Evolutionary conservation across 2,797 vertebrate species (phyloP).

Genomic region (Odontamblyopus rebecca): DNA sequence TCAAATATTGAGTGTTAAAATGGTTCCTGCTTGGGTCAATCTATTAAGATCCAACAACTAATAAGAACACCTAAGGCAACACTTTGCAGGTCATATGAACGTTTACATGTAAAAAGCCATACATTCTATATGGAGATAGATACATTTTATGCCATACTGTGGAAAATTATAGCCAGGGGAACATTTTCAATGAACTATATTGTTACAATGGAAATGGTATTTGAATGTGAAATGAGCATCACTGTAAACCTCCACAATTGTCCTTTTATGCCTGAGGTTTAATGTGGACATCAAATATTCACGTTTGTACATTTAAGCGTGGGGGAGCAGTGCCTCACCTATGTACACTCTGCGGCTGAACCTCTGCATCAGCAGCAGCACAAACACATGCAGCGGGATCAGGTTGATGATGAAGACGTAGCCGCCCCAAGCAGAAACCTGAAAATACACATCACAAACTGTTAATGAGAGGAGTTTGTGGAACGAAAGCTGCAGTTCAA

Average conservation of each 20-base stretch:
- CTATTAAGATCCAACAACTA: background rate
- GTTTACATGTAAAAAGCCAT: too few relatives aligned
- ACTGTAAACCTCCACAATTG: slow-evolving; percentile 9
- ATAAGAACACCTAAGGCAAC: too few relatives aligned
- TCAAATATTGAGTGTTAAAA: background rate
- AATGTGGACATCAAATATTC: slow-evolving; percentile 12
- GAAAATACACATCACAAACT: slow-evolving; percentile 13
- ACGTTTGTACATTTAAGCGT: slow-evolving; percentile 4
- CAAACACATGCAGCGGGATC: slow-evolving; percentile 94
- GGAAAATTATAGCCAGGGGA: too few relatives aligned
- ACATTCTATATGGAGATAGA: too few relatives aligned
- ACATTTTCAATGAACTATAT: too few relatives aligned
- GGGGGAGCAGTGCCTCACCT: slow-evolving; percentile 76
- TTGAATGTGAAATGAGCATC: slow-evolving; percentile 21
- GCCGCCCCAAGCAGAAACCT: slow-evolving; percentile 97
- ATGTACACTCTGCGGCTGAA: slow-evolving; percentile 95
- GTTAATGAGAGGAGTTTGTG: background rate
- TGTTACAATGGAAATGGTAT: slow-evolving; percentile 2
- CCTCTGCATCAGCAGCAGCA: slow-evolving; percentile 92
- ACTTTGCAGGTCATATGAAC: too few relatives aligned
- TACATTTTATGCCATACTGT: too few relatives aligned
- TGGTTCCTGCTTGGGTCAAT: background rate
- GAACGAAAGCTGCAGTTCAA: background rate
- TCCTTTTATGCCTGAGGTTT: slow-evolving; percentile 19
- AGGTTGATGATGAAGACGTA: slow-evolving; percentile 99